Base-by-base conservation (phyloP, 2,113 vertebrate genomes). In the Mormyrus iriodes region DNA sequence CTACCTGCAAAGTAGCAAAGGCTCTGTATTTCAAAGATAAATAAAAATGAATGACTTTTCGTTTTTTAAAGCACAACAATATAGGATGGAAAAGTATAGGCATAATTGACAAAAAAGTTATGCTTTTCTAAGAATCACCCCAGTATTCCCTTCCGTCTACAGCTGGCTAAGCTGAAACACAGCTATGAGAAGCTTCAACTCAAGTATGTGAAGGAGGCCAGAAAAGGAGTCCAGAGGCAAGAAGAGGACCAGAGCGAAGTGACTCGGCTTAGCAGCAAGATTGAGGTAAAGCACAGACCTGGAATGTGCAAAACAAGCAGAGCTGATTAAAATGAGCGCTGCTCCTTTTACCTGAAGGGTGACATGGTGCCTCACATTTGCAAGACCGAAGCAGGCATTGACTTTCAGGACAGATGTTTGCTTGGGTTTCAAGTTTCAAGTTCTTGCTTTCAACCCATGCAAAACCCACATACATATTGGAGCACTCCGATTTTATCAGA, bases 141-240 rank as follows among this genome's bases (percentile, higher is more conserved):
- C 21, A n/a, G 19, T 73, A 42, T n/a, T n/a, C n/a, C 24, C 21
- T 52, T 52, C 65, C 76, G 27, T 85, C 88, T 93, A 86, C 93
- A 99, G 98, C 93, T 99, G 90, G 94, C 95, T 85, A 97, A 94
- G 92, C 93, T 99, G 92, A 98, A 97, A 91, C 97, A 95, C 93
- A 97, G 95, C 95, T 99, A 99, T 92, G 96, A 97, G 93, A 99
- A 97, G 92, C 96, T 99, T 87, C 97, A 98, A 93, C 96, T 94
- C 90, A 97, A 95, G 90, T 96, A 97, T 15, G 42, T 95, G 31
- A 97, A 96, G 90, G 96, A 97, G 88, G 91, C 89, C 55, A 94
- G 94, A 35, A 93, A 93, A 90, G 96, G 95, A 85, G 58, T 91
- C 24, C 96, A 89, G 90, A 93, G 91, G 91, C 93, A 92, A 88